Evolutionary conservation across 2,888 invertebrate species (phyloP).

Genomic region (Thera britannica): DNA sequence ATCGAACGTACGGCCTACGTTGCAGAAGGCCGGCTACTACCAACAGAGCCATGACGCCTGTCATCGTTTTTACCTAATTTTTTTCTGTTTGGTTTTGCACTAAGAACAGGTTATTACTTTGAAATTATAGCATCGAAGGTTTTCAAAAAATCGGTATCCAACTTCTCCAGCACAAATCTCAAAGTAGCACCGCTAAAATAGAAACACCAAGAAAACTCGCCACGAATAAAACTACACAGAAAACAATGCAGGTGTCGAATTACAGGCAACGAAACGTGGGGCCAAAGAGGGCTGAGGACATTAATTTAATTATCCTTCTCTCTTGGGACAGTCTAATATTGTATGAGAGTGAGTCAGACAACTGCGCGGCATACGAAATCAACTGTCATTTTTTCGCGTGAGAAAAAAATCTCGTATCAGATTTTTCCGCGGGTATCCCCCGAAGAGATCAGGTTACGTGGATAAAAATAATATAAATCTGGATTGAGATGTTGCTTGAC

Average conservation of each 20-base stretch:
- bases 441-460: constrained; percentile 74
- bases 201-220: constrained; percentile 46
- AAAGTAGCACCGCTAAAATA: constrained; percentile 30
- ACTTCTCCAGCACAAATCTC: constrained; percentile 16
- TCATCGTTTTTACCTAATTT: too few species aligned
- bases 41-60: too few species aligned
- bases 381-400: constrained; percentile 82
- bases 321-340: constrained; percentile 79
- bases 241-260: constrained; percentile 83
- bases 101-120: background rate
- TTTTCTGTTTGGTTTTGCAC: too few species aligned
- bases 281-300: constrained; percentile 77
- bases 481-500: constrained; percentile 54
- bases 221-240: constrained; percentile 57
- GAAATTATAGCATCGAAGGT: background rate
- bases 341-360: constrained; percentile 71
- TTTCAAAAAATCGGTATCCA: background rate
- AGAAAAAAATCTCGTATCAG: constrained; percentile 81
- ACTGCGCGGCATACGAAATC: constrained; percentile 73
- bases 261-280: constrained; percentile 72
- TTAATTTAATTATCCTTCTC: constrained; percentile 82
- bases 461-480: constrained; percentile 73
- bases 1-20: too few species aligned
- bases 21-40: too few species aligned
- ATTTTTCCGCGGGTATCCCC: constrained; percentile 74